Evolutionary conservation across 2,888 invertebrate species (phyloP), one percentile per base, ranked within the genome.

Genomic region (Drosophila borealis): DNA sequence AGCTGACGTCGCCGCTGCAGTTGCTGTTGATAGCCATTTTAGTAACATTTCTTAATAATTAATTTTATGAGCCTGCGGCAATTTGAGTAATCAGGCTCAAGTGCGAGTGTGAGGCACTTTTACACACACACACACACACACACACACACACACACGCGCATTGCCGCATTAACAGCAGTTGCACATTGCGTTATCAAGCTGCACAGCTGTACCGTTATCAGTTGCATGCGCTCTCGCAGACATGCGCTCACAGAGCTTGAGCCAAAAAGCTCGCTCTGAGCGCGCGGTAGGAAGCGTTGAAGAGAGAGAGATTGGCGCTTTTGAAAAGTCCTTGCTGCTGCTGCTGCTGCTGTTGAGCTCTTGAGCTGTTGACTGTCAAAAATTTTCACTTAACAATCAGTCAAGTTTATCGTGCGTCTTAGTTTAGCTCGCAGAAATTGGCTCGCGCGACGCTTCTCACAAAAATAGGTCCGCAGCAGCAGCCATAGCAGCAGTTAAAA

Each of bases 381-480:
- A 88, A 78, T 84, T 84, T 87, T 80, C 84, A 81, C 79, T 78
- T 70, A 77, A 73, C 80, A 80, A 78, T 84, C 87, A 84, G 80
- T 88, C 85, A 82, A 88, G 88, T 81, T 82, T 82, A 80, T 88
- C 81, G 88, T 85, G 88, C 82, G 82, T 74, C 80, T 88, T 85
- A 88, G 84, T 74, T 82, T 80, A 80, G 84, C 79, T 78, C 55
- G 70, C 55, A 65, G 41, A 60, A 75, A 57, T 57, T 61, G 48
- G 69, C 70, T 70, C 68, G 56, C 68, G 78, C 72, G 65, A 56
- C 55, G 56, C 67, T 61, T 63, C 44, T 14, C 41, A 49, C 60
- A 37, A 45, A 57, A 66, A 21, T 73, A 65, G 65, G 60, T 65
- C 49, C 60, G 70, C 67, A 69, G 72, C 60, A 51, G 51, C 51